phyloP scores from a whole-genome alignment of 2,113 vertebrate species.

The Astur gentilis region DNA sequence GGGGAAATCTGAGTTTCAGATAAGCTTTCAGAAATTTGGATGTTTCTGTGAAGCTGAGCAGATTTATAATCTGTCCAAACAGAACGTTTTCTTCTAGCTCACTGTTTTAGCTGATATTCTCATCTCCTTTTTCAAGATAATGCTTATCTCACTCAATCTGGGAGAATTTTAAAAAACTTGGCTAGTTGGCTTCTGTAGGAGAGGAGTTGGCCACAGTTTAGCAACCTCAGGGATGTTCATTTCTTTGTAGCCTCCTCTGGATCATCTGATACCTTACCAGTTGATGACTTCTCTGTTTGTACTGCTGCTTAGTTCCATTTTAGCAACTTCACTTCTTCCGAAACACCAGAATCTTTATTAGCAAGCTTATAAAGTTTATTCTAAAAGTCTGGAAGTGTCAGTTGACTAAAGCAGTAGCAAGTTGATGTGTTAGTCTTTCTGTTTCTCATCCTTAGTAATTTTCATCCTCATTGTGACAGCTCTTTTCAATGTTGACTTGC shows the following conservation, averaged over 20 bases:
- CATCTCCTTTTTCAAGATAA: neutral
- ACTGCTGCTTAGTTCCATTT: neutral
- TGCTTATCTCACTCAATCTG: neutral
- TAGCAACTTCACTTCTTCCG: neutral
- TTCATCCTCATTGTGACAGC: neutral
- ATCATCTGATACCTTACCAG: neutral
- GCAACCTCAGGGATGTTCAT: neutral
- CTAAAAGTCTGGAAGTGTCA: neutral
- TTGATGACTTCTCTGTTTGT: neutral
- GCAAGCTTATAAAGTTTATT: neutral
- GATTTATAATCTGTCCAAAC: neutral
- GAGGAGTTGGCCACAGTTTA: neutral
- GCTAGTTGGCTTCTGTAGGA: neutral
- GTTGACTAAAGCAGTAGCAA: neutral
- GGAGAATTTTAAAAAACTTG: neutral
- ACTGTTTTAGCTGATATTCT: neutral
- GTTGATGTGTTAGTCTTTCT: neutral
- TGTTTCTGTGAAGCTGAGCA: neutral
- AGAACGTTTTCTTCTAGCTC: neutral
- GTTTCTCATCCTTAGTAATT: neutral
- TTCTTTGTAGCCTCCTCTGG: neutral
- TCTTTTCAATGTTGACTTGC: neutral
- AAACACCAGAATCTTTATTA: neutral
- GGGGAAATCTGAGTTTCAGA: neutral
- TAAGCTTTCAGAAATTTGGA: neutral